Conservation (phyloP, 2,797 vertebrate species). For the Echiichthys vipera region DNA sequence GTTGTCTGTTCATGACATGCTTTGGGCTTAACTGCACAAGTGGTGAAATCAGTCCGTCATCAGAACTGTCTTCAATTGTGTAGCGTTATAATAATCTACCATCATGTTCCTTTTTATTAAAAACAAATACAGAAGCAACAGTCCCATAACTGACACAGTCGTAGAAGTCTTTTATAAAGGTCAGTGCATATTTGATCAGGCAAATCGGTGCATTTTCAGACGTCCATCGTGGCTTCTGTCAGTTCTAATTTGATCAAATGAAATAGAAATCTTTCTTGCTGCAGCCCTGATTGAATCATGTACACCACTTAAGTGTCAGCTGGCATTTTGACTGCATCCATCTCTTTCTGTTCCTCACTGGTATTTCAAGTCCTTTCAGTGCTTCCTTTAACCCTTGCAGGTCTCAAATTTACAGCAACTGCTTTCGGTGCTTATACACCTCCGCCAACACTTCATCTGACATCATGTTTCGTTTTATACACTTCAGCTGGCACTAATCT, state of each 20-base stretch:
- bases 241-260: conserved; percentile 17
- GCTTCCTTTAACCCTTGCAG: conserved; percentile 12
- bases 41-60: background rate
- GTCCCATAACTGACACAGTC: background rate
- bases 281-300: background rate
- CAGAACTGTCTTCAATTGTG: too few species aligned
- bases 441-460: conserved; percentile 1
- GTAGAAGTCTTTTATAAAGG: background rate
- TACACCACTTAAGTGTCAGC: background rate
- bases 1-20: conserved; percentile 10
- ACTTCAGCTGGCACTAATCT: background rate
- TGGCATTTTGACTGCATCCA: background rate
- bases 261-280: background rate
- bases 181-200: background rate
- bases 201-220: background rate
- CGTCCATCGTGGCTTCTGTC: background rate
- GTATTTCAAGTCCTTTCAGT: background rate
- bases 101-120: background rate
- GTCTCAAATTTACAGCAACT: conserved; percentile 16
- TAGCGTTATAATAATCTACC: background rate
- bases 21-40: background rate
- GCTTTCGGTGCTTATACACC: conserved; percentile 10
- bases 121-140: background rate
- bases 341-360: background rate
- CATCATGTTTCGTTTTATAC: background rate